These are phyloP conservation scores for Beris morrisii DNA, from an alignment of 2,888 invertebrate genomes.

Conservation along the genomic window DNA sequence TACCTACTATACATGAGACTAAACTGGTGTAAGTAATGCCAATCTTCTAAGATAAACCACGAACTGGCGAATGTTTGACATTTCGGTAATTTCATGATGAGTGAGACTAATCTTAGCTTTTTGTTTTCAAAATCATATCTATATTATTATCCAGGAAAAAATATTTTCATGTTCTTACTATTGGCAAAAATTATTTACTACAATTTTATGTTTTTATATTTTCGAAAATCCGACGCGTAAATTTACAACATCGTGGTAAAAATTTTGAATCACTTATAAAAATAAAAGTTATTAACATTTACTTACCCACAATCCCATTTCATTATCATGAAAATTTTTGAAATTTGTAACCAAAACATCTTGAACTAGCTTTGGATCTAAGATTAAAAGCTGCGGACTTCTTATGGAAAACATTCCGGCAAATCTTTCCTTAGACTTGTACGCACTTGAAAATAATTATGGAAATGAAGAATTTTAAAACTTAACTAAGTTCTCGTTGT, in stretches of 20 bases:
- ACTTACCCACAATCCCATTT: constrained; percentile 12
- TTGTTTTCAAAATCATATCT: constrained; percentile 58
- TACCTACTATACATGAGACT: too few relatives aligned
- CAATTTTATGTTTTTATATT: not conserved
- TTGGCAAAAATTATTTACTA: not conserved
- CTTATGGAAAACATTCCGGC: constrained; percentile 54
- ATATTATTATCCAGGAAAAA: constrained; percentile 50
- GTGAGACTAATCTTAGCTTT: too few relatives aligned
- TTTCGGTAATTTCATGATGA: too few relatives aligned
- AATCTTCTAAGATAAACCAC: too few relatives aligned
- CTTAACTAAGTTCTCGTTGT: not conserved
- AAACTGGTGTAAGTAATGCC: too few relatives aligned
- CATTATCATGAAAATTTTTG: constrained; percentile 49
- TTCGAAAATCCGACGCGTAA: too few relatives aligned
- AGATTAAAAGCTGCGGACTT: constrained; percentile 51
- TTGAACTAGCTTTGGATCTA: constrained; percentile 47
- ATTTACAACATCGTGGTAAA: too few relatives aligned
- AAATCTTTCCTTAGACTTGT: constrained; percentile 46
- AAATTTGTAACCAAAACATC: constrained; percentile 56
- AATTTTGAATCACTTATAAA: too few relatives aligned
- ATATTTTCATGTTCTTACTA: not conserved
- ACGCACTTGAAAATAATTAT: constrained; percentile 43
- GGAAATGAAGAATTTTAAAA: not conserved
- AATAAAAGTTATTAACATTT: too few relatives aligned
- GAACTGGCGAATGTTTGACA: too few relatives aligned